phyloP scores from a whole-genome alignment of 2,888 invertebrate species.

The Diaprepes abbreviatus region DNA sequence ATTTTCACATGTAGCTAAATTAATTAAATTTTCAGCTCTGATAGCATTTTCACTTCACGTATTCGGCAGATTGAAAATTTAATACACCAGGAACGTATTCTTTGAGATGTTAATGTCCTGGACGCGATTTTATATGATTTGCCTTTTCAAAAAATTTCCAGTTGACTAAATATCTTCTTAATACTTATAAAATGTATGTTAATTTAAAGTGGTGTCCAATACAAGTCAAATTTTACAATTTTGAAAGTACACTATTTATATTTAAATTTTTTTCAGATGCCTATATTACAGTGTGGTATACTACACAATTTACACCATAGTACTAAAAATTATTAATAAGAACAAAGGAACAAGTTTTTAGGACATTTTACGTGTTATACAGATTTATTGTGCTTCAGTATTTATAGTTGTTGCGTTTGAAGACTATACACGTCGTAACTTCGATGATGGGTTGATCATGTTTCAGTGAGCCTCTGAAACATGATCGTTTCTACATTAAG shows the following conservation, averaged over 20 bases:
- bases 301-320: conserved; percentile 27
- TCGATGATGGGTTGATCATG: conserved; percentile 33
- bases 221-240: conserved; percentile 7
- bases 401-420: conserved; percentile 12
- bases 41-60: too few species aligned
- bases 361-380: conserved; percentile 5
- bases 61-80: too few species aligned
- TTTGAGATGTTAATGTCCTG: too few species aligned
- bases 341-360: conserved; percentile 33
- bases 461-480: conserved; percentile 30
- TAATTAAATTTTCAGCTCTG: background rate
- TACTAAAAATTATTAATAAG: conserved; percentile 12
- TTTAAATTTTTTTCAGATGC: background rate
- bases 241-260: background rate
- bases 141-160: background rate
- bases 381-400: conserved; percentile 12
- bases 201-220: background rate
- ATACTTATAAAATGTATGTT: background rate
- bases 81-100: too few species aligned
- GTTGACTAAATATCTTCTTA: background rate
- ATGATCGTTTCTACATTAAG: conserved; percentile 33
- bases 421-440: conserved; percentile 6
- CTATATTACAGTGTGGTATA: conserved; percentile 30
- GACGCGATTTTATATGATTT: background rate
- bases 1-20: background rate